Percentiles rank a stretch among this genome's conserved stretches.
These are phyloP conservation scores for Trogon surrucura DNA, from an alignment of 2,113 vertebrate genomes.

Conservation along the genomic window DNA sequence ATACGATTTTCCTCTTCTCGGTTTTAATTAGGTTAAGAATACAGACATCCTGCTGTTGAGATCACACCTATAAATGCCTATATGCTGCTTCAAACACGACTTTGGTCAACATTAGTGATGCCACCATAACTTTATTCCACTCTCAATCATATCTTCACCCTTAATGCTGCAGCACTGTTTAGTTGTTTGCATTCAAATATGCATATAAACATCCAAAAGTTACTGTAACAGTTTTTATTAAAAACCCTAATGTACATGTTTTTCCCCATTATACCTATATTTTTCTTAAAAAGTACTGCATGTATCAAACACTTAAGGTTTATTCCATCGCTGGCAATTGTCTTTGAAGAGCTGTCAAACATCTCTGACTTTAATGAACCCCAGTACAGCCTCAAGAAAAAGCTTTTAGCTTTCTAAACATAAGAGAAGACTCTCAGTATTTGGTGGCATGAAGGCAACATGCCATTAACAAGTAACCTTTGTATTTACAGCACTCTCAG, in stretches of 20 bases:
- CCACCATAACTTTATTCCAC: constrained; percentile 45
- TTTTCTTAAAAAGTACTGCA: constrained; percentile 73
- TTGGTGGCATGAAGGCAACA: constrained; percentile 36
- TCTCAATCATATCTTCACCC: not conserved
- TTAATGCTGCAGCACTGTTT: not conserved
- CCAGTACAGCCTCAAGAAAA: not conserved
- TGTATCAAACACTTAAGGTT: constrained; percentile 73
- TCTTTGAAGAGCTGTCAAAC: constrained; percentile 76
- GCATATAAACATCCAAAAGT: constrained; percentile 58
- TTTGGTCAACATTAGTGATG: not conserved
- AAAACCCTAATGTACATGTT: constrained; percentile 70
- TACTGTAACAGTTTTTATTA: constrained; percentile 72
- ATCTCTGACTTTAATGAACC: not conserved
- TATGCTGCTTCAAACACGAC: not conserved
- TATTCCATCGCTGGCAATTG: constrained; percentile 46
- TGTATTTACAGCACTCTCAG: constrained; percentile 45
- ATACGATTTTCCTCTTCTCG: not conserved
- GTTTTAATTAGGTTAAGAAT: not conserved
- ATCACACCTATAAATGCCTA: accelerated
- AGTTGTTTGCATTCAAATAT: constrained; percentile 13
- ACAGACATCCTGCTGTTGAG: not conserved
- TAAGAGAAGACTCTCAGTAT: not conserved
- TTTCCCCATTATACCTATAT: constrained; percentile 48
- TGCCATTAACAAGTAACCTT: not conserved
- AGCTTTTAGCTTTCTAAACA: constrained; percentile 11